Evolutionary conservation across 2,113 vertebrate genomes (phyloP).

Genomic region (Phodopus roborovskii): DNA sequence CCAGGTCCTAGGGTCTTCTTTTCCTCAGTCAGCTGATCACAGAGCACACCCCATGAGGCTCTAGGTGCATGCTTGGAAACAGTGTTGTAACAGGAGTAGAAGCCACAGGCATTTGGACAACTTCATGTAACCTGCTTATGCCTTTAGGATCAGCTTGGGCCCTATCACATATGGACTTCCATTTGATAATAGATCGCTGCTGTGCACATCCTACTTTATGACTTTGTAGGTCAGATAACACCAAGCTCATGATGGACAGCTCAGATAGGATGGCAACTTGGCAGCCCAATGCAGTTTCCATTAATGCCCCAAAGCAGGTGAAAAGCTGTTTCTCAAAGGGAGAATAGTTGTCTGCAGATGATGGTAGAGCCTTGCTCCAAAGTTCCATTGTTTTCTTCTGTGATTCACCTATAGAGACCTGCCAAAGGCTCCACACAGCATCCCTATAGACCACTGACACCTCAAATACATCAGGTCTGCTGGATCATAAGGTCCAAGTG

Average conservation of each 20-base stretch:
- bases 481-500: neutral
- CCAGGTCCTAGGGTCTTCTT: neutral
- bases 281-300: neutral
- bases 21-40: neutral
- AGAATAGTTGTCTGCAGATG: neutral
- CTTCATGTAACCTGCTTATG: neutral
- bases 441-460: neutral
- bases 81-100: neutral
- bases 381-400: neutral
- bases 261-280: neutral
- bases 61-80: neutral
- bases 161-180: neutral
- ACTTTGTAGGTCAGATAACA: neutral
- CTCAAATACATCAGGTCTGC: neutral
- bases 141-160: neutral
- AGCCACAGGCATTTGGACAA: neutral
- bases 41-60: neutral
- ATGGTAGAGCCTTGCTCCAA: neutral
- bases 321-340: neutral
- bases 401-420: neutral
- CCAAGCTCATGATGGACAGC: neutral
- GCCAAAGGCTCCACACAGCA: neutral
- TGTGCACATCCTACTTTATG: neutral
- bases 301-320: neutral
- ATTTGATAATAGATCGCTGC: neutral